Evolutionary conservation across 2,797 vertebrate species (phyloP).

Genomic region (Cyprinella venusta): DNA sequence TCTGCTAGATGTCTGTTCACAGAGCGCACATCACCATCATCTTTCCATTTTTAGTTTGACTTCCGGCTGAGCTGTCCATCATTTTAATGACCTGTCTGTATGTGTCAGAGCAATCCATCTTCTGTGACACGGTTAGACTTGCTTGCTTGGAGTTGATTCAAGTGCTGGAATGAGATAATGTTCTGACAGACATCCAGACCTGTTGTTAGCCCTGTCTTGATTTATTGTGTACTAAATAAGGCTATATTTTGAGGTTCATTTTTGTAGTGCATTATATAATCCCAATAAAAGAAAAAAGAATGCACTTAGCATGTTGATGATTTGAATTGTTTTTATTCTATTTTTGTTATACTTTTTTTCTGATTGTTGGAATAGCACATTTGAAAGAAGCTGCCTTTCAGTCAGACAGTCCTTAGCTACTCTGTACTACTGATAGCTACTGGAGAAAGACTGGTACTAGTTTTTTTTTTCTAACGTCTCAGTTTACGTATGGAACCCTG

Average conservation of each 20-base stretch:
- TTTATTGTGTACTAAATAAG: slow-evolving; percentile 28
- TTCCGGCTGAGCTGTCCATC: slow-evolving; percentile 62
- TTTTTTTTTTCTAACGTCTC: too few relatives aligned
- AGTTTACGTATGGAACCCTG: too few relatives aligned
- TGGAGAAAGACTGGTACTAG: not conserved
- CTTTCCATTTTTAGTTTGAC: slow-evolving; percentile 51
- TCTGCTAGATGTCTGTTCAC: slow-evolving; percentile 31
- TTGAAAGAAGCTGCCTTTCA: not conserved
- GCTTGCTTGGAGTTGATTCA: slow-evolving; percentile 65
- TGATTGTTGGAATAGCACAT: not conserved
- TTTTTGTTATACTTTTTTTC: not conserved
- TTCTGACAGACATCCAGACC: slow-evolving; percentile 41
- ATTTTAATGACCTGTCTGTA: slow-evolving; percentile 71
- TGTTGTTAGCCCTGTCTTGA: slow-evolving; percentile 38
- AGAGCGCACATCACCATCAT: slow-evolving; percentile 26
- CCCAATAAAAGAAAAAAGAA: not conserved
- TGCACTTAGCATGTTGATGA: not conserved
- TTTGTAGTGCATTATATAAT: not conserved
- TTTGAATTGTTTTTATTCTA: not conserved
- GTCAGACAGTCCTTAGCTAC: not conserved
- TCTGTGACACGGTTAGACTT: slow-evolving; percentile 61
- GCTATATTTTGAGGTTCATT: not conserved
- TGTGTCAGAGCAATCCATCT: slow-evolving; percentile 69
- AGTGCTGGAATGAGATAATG: slow-evolving; percentile 59
- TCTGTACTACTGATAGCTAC: not conserved